phyloP scores from a whole-genome alignment of 2,113 vertebrate species.

The Vidua macroura region DNA sequence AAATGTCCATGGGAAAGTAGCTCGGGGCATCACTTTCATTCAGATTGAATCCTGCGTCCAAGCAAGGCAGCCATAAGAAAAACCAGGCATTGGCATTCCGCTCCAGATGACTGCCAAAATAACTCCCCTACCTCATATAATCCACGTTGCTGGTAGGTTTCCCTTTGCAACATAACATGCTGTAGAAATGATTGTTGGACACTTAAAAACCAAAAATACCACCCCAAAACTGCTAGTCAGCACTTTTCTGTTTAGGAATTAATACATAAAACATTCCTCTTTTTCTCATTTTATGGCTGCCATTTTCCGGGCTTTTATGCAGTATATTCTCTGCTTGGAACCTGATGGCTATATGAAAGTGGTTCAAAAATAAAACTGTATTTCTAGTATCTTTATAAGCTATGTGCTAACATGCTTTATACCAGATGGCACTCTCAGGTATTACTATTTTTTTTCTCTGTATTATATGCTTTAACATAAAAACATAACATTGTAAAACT shows the following conservation, averaged over 20 bases:
- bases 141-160: neutral
- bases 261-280: neutral
- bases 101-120: neutral
- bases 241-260: neutral
- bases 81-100: neutral
- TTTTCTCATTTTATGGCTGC: neutral
- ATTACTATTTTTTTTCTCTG: neutral
- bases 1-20: neutral
- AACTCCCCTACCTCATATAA: neutral
- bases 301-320: neutral
- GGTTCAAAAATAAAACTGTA: neutral
- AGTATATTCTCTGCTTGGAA: neutral
- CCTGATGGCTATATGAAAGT: neutral
- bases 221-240: neutral
- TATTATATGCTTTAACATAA: neutral
- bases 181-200: neutral
- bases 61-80: neutral
- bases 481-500: neutral
- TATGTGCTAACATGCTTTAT: neutral
- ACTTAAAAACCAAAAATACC: neutral
- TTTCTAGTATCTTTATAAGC: neutral
- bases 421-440: neutral
- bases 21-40: neutral
- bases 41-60: neutral
- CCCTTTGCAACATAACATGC: neutral